These are phyloP conservation scores for Tenrec ecaudatus DNA, from an alignment of 2,113 vertebrate genomes.

Conservation along the genomic window DNA sequence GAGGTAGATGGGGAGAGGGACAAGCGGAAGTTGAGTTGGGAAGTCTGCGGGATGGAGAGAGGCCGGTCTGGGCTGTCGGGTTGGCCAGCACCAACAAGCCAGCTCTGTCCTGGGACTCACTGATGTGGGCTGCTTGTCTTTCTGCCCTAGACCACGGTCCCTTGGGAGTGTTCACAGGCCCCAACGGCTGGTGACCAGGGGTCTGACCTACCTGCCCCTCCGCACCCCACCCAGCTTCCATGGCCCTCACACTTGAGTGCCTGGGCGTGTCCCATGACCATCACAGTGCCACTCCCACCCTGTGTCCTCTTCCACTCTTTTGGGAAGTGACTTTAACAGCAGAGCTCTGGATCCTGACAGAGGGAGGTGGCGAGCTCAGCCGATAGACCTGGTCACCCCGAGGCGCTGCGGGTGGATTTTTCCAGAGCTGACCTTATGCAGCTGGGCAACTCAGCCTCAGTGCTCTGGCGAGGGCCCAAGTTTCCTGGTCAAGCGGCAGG, in stretches of 20 bases:
- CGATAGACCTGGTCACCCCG: background rate
- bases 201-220: background rate
- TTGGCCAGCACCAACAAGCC: background rate
- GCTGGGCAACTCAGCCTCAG: background rate
- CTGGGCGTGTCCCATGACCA: accelerated
- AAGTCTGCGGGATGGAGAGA: background rate
- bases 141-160: background rate
- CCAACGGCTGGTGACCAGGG: background rate
- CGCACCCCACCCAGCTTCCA: background rate
- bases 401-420: background rate
- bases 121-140: background rate
- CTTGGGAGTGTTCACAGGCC: background rate
- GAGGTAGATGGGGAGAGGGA: background rate
- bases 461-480: background rate
- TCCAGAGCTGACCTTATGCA: background rate
- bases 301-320: background rate
- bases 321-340: background rate
- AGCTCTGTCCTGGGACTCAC: background rate
- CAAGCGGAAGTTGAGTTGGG: background rate
- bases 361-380: background rate
- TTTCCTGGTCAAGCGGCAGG: background rate
- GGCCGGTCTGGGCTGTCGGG: background rate
- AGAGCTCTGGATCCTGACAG: background rate
- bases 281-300: background rate
- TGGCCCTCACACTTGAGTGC: background rate